phyloP scores from a whole-genome alignment of 2,113 vertebrate genomes.

The Chamaea fasciata region DNA sequence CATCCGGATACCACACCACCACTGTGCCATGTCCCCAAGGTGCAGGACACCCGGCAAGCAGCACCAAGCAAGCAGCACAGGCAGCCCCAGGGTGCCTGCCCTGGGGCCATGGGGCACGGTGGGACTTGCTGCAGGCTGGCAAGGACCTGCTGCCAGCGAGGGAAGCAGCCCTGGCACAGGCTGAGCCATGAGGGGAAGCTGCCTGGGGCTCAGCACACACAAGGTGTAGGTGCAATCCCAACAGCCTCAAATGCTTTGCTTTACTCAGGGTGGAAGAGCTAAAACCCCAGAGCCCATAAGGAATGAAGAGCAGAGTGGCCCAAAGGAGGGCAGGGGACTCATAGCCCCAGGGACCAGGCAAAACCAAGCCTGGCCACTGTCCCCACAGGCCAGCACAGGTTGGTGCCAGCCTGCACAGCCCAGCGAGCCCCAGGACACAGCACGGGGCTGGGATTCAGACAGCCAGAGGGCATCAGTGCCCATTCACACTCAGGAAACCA shows the following conservation, averaged over 20 bases:
- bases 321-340: neutral
- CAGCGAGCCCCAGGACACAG: neutral
- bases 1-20: neutral
- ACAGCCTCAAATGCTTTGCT: neutral
- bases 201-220: neutral
- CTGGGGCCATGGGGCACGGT: fast-evolving
- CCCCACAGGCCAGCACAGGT: fast-evolving
- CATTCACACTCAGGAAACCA: neutral
- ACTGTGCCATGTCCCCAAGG: fast-evolving
- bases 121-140: neutral
- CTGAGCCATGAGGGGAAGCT: neutral
- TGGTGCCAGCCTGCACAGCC: neutral
- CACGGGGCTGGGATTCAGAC: fast-evolving
- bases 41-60: neutral
- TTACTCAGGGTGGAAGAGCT: neutral
- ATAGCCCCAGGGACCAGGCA: neutral
- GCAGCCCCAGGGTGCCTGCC: fast-evolving
- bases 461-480: neutral
- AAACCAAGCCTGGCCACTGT: neutral
- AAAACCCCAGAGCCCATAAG: neutral
- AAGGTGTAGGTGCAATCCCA: neutral
- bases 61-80: neutral
- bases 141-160: fast-evolving
- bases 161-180: neutral
- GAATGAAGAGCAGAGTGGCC: neutral